Conservation (phyloP, 2,797 vertebrate genomes). For the Lophotriccus pileatus region DNA sequence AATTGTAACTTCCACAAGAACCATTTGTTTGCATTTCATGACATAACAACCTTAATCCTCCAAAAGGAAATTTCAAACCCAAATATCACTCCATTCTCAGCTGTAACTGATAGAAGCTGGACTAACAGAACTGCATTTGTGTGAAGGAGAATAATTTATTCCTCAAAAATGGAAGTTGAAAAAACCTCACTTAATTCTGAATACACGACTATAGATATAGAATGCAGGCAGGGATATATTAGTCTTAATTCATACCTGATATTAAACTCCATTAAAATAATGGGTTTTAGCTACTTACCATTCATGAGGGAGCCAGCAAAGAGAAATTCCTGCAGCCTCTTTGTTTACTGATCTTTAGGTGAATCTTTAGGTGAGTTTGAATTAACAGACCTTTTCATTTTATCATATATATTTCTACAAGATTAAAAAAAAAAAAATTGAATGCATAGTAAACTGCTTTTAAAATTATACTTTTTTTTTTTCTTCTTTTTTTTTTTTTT, state of each 20-base stretch:
- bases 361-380: neutral
- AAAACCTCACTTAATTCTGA: neutral
- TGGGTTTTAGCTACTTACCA: accelerated
- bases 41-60: neutral
- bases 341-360: neutral
- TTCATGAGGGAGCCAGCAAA: neutral
- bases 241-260: neutral
- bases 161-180: neutral
- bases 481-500: neutral
- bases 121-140: neutral
- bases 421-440: neutral
- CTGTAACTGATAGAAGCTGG: neutral
- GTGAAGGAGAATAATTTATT: neutral
- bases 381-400: neutral
- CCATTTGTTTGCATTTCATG: neutral
- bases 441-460: too few species aligned
- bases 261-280: neutral
- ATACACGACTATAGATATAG: neutral
- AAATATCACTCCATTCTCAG: neutral
- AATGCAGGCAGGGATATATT: neutral
- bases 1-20: neutral
- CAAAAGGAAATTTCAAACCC: neutral
- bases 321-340: neutral
- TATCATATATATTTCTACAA: neutral
- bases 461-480: too few species aligned